A percentile compares a stretch with the other conserved stretches of the same genome.
Conservation (phyloP, 2,888 invertebrate species). For the Salticus scenicus region DNA sequence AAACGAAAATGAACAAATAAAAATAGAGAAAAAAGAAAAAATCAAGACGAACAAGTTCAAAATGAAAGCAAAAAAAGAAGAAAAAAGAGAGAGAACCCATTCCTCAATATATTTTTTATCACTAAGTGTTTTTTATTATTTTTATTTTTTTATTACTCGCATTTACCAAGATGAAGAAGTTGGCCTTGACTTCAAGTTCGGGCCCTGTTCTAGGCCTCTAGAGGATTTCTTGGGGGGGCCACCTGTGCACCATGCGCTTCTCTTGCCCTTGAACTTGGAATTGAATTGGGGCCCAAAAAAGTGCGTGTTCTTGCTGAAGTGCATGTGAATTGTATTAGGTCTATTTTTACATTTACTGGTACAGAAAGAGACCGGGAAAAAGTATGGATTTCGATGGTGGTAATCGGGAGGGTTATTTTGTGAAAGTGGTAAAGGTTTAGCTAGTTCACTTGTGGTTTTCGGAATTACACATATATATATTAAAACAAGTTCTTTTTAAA, state of each 20-base stretch:
- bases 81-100: not conserved
- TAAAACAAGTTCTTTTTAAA: too few relatives aligned
- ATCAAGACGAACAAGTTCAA: not conserved
- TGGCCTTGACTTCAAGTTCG: not conserved
- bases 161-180: not conserved
- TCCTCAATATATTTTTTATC: not conserved
- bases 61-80: not conserved
- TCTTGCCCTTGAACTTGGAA: conserved; percentile 1
- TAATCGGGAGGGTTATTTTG: too few relatives aligned
- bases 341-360: too few relatives aligned
- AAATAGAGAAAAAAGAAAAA: not conserved
- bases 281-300: not conserved
- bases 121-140: too few relatives aligned
- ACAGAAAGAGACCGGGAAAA: too few relatives aligned
- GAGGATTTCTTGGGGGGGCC: not conserved
- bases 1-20: not conserved
- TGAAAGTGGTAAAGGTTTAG: too few relatives aligned
- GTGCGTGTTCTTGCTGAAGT: not conserved
- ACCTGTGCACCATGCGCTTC: not conserved
- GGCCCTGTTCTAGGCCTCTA: not conserved
- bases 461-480: too few relatives aligned
- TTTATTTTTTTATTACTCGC: too few relatives aligned
- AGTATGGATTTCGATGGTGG: too few relatives aligned
- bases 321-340: not conserved
- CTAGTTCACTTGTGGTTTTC: too few relatives aligned